phyloP scores from a whole-genome alignment of 2,888 invertebrate genomes.

The Leptinotarsa peninsularis region DNA sequence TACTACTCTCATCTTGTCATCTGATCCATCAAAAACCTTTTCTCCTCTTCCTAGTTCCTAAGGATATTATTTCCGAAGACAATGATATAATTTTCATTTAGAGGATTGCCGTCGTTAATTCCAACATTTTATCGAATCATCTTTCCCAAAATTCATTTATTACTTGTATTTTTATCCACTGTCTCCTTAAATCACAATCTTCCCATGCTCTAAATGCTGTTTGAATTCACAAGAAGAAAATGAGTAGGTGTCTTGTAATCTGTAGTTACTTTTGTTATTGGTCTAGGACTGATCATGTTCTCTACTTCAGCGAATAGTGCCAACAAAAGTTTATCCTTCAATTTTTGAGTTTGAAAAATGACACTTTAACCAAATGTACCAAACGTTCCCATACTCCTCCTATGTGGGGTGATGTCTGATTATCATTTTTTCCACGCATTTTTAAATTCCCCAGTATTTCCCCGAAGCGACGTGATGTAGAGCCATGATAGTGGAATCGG shows the following conservation, averaged over 20 bases:
- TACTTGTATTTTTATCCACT: background rate
- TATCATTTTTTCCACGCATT: no score
- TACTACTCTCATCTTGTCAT: background rate
- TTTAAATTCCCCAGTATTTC: no score
- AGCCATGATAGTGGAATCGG: background rate
- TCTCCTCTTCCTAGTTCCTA: background rate
- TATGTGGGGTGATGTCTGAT: background rate
- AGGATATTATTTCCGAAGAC: background rate
- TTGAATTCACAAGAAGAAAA: background rate
- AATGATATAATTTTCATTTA: background rate
- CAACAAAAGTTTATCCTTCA: background rate
- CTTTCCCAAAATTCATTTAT: constrained; percentile 4
- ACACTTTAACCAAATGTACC: background rate
- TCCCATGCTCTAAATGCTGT: background rate
- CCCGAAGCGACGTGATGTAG: background rate
- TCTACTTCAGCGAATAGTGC: no score
- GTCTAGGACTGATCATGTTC: background rate
- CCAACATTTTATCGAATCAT: background rate
- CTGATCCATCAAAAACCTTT: background rate
- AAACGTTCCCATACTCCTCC: background rate
- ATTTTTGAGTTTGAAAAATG: background rate
- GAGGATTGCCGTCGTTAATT: background rate
- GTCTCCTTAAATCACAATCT: background rate
- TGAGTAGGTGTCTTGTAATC: background rate
- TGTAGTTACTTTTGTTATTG: background rate